Percentiles rank a stretch among this genome's conserved stretches.
phyloP scores from a whole-genome alignment of 2,888 invertebrate species.

The Amphimallon solstitiale region DNA sequence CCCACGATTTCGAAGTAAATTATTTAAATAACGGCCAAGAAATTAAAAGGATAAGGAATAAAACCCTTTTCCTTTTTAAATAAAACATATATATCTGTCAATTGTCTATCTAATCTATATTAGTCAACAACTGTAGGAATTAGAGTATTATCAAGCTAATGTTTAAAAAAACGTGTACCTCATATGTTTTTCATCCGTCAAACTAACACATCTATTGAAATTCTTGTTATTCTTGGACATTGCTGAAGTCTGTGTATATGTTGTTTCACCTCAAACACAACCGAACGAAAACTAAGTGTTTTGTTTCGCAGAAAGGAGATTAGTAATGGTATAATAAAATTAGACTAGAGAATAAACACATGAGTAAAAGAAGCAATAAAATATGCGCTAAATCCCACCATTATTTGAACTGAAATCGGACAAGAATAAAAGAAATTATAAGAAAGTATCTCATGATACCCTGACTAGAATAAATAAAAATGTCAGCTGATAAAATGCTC shows the following conservation, averaged over 20 bases:
- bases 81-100: too few species aligned
- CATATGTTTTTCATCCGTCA: slow-evolving; percentile 43
- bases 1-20: too few species aligned
- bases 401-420: not conserved
- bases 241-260: not conserved
- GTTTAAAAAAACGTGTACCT: slow-evolving; percentile 35
- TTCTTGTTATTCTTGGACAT: slow-evolving; percentile 28
- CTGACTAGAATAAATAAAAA: too few species aligned
- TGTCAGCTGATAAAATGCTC: too few species aligned
- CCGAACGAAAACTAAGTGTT: slow-evolving; percentile 5
- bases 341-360: slow-evolving; percentile 22
- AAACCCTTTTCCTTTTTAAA: too few species aligned
- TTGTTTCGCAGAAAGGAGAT: not conserved
- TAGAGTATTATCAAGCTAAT: not conserved
- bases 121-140: not conserved
- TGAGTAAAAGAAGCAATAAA: slow-evolving; percentile 10
- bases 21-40: too few species aligned
- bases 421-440: too few species aligned
- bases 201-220: slow-evolving; percentile 43
- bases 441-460: too few species aligned
- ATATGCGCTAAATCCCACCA: not conserved
- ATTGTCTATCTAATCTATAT: too few species aligned
- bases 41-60: too few species aligned
- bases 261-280: not conserved
- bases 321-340: slow-evolving; percentile 23